A percentile compares a stretch with the other conserved stretches of the same genome.
Evolutionary conservation across 2,797 vertebrate genomes (phyloP).

Genomic region (Pseudochirops cupreus): DNA sequence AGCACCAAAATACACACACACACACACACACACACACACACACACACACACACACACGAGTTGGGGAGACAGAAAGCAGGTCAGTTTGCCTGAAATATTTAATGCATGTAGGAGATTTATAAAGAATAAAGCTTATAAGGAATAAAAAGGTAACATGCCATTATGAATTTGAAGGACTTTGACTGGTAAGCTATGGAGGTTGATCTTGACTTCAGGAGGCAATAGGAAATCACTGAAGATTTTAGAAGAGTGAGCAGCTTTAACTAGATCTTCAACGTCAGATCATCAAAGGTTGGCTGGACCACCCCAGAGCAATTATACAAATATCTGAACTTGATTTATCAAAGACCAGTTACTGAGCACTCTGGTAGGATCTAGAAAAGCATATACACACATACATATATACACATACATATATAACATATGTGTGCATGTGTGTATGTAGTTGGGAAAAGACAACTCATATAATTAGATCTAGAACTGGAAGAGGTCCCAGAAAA

Average conservation of each 20-base stretch:
- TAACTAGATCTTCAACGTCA: not conserved
- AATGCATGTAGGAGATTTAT: not conserved
- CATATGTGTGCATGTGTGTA: too few relatives aligned
- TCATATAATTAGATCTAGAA: not conserved
- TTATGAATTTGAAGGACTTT: not conserved
- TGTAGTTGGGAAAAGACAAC: not conserved
- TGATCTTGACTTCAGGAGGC: not conserved
- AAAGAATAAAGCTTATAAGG: not conserved
- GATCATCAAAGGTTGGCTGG: not conserved
- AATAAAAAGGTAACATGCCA: not conserved
- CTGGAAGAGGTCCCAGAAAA: not conserved
- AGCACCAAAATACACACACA: not conserved
- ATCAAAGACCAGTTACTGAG: not conserved
- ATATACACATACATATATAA: too few relatives aligned
- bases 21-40: not conserved
- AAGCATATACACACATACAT: not conserved
- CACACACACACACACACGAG: not conserved
- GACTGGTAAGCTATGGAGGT: not conserved
- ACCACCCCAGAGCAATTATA: not conserved
- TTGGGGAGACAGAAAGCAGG: not conserved
- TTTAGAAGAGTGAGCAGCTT: not conserved
- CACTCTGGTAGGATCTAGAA: not conserved
- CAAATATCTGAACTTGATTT: not conserved
- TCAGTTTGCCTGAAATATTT: not conserved
- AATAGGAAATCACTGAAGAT: not conserved